These are phyloP conservation scores for Drosophila pallidifrons DNA, from an alignment of 1,140 invertebrate species.

Conservation along the genomic window DNA sequence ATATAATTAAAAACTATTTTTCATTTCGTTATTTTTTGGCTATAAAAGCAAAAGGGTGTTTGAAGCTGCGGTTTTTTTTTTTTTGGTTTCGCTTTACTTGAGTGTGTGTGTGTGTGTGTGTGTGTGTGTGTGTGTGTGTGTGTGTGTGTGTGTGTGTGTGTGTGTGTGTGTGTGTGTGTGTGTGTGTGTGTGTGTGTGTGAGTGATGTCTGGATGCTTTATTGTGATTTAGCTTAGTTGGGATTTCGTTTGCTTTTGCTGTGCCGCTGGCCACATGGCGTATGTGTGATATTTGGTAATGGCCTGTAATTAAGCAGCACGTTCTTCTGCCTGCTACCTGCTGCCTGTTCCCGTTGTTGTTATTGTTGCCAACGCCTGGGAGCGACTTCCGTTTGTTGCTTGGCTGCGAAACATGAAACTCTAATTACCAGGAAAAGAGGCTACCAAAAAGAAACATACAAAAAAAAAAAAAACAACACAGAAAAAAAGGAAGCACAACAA, in stretches of 20 bases:
- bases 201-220: constrained; percentile 19
- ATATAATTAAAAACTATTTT: too few relatives aligned
- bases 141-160: too few relatives aligned
- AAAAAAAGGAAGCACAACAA: constrained; percentile 12
- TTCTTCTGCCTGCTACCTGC: constrained; percentile 36
- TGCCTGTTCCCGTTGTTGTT: constrained; percentile 20
- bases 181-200: too few relatives aligned
- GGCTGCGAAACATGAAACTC: constrained; percentile 74
- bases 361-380: constrained; percentile 54
- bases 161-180: too few relatives aligned
- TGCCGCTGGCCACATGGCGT: constrained; percentile 57
- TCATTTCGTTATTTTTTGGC: too few relatives aligned
- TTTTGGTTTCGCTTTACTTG: not conserved
- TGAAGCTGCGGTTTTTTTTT: not conserved
- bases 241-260: constrained; percentile 10
- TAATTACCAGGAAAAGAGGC: constrained; percentile 71
- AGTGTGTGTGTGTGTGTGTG: not conserved
- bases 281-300: constrained; percentile 80
- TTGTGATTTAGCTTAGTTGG: constrained; percentile 40
- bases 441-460: constrained; percentile 21
- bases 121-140: too few relatives aligned
- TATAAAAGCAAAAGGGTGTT: too few relatives aligned
- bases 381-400: constrained; percentile 70
- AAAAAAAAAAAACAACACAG: not conserved
- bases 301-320: constrained; percentile 77